A percentile compares a stretch with the other conserved stretches of the same genome.
These are phyloP conservation scores for Tetranychus truncatus DNA, from an alignment of 2,888 invertebrate species.

Conservation along the genomic window DNA sequence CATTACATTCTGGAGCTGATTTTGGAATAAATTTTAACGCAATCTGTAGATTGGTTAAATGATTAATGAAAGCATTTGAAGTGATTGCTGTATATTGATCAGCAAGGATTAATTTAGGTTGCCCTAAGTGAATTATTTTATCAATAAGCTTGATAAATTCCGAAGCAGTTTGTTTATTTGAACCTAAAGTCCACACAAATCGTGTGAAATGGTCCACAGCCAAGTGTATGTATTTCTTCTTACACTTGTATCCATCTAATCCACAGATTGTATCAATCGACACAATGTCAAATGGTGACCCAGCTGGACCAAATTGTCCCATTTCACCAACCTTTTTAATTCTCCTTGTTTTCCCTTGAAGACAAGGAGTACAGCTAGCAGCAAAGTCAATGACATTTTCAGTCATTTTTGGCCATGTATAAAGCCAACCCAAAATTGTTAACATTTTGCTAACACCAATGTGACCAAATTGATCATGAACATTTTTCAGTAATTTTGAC, in stretches of 20 bases:
- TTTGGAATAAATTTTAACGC: conserved; percentile 3
- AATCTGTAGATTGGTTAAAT: conserved; percentile 5
- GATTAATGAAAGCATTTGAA: conserved; percentile 7
- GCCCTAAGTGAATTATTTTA: background rate
- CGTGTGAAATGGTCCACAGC: conserved; percentile 16
- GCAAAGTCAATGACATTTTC: too few relatives aligned
- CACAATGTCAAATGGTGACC: too few relatives aligned
- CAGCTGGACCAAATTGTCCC: too few relatives aligned
- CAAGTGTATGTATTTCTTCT: conserved; percentile 14
- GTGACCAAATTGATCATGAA: too few relatives aligned
- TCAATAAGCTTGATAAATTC: conserved; percentile 17
- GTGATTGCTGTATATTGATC: conserved; percentile 12
- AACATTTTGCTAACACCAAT: too few relatives aligned
- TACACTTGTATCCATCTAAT: conserved; percentile 12
- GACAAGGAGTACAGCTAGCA: too few relatives aligned
- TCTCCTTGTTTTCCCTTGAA: too few relatives aligned
- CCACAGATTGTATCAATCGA: conserved; percentile 10
- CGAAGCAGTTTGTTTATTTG: conserved; percentile 12
- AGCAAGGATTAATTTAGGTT: conserved; percentile 14
- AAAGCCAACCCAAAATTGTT: too few relatives aligned
- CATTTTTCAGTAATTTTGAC: too few relatives aligned
- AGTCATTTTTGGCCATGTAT: too few relatives aligned
- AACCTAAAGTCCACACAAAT: conserved; percentile 11
- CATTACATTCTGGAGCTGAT: too few relatives aligned
- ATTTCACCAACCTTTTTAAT: too few relatives aligned